Evolutionary conservation across 2,888 invertebrate species (phyloP), one percentile per base, ranked within the genome.

Genomic region (Coleophora deauratella): DNA sequence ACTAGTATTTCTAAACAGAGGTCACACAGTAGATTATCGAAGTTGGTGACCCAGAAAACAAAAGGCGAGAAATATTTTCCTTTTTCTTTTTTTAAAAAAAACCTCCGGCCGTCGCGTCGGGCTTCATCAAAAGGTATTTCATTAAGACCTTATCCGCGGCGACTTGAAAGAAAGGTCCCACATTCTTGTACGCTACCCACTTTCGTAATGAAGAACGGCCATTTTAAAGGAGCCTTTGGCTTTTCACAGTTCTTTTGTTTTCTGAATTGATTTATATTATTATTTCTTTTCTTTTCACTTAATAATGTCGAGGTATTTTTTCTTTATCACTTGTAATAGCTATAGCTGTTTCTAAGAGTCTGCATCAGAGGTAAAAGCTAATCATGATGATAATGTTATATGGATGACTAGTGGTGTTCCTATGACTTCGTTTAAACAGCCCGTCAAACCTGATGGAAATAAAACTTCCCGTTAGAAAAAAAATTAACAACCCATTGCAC

Each of bases 41-140:
- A 33, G 13, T 14, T 14, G 9, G 14, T 33, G 11, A 41, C 30
- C 38, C 30, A 21, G 15, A 34, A 42, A 42, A 42, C 42, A 42
- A 42, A 27, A n/a, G 41, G 13, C 10, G 21, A 21, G 21, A 21
- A 21, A 21, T 21, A 21, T 21, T 21, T 21, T 21, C 21, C 21
- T 21, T 21, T 21, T 21, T 21, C 21, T 21, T 21, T 21, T 6
- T 21, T 21, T 21, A 21, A 21, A 21, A 21, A 21, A 21, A 21
- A 21, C 21, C 21, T 21, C 21, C 3, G 21, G 21, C 21, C 21
- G 21, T 21, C 21, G 21, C 21, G 21, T 21, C 6, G 21, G 55
- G 59, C 69, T 81, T 81, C 79, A 80, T 82, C 80, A 81, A 68
- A 65, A 72, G 82, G 82, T 84, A 84, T 84, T 84, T 84, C 80